phyloP scores from a whole-genome alignment of 2,113 vertebrate genomes.

The Chroicocephalus ridibundus region DNA sequence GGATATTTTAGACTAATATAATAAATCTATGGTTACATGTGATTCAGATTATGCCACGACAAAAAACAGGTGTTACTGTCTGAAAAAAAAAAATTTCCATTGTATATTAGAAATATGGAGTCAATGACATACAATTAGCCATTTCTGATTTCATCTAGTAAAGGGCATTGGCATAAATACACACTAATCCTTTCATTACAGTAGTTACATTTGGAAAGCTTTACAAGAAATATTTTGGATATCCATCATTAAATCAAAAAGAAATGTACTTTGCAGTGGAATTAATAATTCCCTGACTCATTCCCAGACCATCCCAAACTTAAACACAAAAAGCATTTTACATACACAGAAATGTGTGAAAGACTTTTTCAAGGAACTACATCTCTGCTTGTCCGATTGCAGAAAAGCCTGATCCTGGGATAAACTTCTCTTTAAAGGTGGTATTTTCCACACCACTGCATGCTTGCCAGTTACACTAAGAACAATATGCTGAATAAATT shows the following conservation, averaged over 20 bases:
- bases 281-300: not conserved
- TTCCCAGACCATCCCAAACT: not conserved
- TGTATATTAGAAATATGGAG: not conserved
- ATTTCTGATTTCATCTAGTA: not conserved
- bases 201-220: not conserved
- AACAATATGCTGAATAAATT: constrained; percentile 14
- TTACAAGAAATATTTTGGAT: not conserved
- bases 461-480: not conserved
- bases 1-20: not conserved
- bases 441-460: not conserved
- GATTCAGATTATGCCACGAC: not conserved
- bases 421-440: not conserved
- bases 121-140: not conserved
- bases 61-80: not conserved
- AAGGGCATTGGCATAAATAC: not conserved
- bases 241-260: not conserved
- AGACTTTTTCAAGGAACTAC: not conserved
- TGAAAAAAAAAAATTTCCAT: not conserved
- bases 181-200: not conserved
- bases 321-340: not conserved
- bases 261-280: not conserved
- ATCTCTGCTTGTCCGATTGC: not conserved
- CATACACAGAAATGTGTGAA: not conserved
- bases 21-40: not conserved
- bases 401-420: not conserved